Evolutionary conservation across 2,113 vertebrate species (phyloP).

Genomic region (Columbina picui): DNA sequence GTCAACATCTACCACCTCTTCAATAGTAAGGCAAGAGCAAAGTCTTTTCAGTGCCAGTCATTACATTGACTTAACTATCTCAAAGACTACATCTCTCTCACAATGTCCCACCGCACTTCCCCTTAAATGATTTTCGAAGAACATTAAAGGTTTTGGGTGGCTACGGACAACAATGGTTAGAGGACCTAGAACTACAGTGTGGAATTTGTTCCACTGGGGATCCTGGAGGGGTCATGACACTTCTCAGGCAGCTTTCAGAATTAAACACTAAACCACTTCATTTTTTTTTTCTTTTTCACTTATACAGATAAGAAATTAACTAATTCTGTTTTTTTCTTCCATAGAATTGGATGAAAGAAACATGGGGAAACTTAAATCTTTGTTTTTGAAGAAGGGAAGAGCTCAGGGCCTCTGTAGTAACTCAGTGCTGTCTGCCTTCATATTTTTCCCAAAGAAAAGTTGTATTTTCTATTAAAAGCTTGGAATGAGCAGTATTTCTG

Average conservation of each 20-base stretch:
- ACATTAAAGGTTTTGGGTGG: background rate
- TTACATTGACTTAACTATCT: background rate
- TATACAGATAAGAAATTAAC: background rate
- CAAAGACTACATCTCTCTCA: background rate
- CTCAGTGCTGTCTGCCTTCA: accelerated
- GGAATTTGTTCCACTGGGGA: background rate
- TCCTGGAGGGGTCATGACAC: background rate
- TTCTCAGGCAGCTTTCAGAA: background rate
- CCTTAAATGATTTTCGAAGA: background rate
- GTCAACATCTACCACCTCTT: background rate
- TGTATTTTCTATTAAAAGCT: background rate
- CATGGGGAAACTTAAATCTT: background rate
- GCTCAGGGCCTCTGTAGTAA: background rate
- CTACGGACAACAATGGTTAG: background rate
- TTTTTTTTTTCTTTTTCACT: background rate
- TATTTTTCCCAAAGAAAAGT: background rate
- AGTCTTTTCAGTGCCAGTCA: background rate
- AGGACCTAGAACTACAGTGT: background rate
- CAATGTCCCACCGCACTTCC: background rate
- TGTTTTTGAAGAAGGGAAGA: background rate
- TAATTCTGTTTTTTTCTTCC: background rate
- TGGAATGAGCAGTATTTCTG: background rate
- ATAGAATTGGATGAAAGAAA: background rate
- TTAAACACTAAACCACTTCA: background rate
- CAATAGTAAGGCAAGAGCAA: background rate